These are phyloP conservation scores for Lasioglossum leucozonium DNA, from an alignment of 2,888 invertebrate genomes.

Conservation along the genomic window DNA sequence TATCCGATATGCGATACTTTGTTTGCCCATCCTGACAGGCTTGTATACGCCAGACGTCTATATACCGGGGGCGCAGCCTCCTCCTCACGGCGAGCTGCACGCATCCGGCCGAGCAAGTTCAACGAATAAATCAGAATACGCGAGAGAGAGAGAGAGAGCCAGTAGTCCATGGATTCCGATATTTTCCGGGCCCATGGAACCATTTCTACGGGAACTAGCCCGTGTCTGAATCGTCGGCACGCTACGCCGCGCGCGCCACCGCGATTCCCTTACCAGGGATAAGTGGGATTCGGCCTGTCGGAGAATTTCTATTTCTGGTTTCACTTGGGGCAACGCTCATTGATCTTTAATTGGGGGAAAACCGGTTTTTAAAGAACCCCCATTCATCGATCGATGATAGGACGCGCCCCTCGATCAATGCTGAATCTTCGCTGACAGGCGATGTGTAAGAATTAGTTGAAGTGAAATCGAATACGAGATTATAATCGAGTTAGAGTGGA, in stretches of 20 bases:
- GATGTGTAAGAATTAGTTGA: neutral
- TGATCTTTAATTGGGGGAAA: neutral
- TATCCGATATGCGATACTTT: constrained; percentile 76
- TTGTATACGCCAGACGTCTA: constrained; percentile 38
- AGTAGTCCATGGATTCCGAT: constrained; percentile 17
- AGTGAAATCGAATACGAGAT: neutral
- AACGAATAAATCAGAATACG: constrained; percentile 77
- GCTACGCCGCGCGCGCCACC: neutral
- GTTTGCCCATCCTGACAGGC: constrained; percentile 64
- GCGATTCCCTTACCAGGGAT: neutral
- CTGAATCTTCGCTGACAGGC: neutral
- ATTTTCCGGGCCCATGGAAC: constrained; percentile 35
- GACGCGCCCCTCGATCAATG: neutral
- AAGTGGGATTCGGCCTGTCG: neutral
- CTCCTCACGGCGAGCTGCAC: constrained; percentile 1
- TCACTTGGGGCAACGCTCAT: neutral
- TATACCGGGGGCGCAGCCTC: constrained; percentile 17
- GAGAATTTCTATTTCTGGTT: neutral
- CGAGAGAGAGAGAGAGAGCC: constrained; percentile 27
- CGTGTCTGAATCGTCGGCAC: constrained; percentile 19
- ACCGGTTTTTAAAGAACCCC: neutral
- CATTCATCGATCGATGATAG: neutral
- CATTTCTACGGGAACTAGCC: constrained; percentile 26
- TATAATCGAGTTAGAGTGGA: no score
- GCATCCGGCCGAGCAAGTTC: constrained; percentile 64